Evolutionary conservation across 1,140 invertebrate genomes (phyloP).

Genomic region (Drosophila equinoxialis): DNA sequence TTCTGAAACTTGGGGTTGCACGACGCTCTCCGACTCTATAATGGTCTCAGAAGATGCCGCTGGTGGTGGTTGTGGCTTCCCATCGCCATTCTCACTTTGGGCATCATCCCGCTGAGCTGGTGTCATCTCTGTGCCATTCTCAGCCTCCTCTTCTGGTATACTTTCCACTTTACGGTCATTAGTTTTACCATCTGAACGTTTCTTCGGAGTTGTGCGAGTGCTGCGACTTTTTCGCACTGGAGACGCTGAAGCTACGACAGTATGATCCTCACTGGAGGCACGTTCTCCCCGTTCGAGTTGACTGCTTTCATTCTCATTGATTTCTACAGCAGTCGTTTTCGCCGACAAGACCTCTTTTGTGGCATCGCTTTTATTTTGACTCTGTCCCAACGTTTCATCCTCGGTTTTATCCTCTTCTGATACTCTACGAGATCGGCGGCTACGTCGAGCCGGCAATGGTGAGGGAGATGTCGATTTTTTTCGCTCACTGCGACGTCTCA

Average conservation of each 20-base stretch:
- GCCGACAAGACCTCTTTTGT: slow-evolving; percentile 10
- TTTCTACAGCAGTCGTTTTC: slow-evolving; percentile 42
- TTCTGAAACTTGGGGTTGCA: background rate
- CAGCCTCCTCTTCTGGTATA: slow-evolving; percentile 66
- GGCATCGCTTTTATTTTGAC: slow-evolving; percentile 53
- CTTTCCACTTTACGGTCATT: slow-evolving; percentile 62
- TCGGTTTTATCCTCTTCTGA: slow-evolving; percentile 65
- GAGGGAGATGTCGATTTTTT: slow-evolving; percentile 78
- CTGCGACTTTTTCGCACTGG: slow-evolving; percentile 69
- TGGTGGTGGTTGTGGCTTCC: slow-evolving; percentile 7
- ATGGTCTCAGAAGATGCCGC: background rate
- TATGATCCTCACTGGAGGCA: slow-evolving; percentile 63
- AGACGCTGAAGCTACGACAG: slow-evolving; percentile 34
- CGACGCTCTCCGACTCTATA: slow-evolving; percentile 1
- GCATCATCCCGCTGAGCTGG: background rate
- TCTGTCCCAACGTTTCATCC: slow-evolving; percentile 39
- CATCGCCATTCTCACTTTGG: slow-evolving; percentile 18
- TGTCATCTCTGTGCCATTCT: slow-evolving; percentile 49
- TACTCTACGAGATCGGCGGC: slow-evolving; percentile 63
- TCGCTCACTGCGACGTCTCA: slow-evolving; percentile 79
- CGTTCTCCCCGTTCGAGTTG: slow-evolving; percentile 28
- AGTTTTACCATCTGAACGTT: slow-evolving; percentile 49
- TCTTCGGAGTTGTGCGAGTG: slow-evolving; percentile 66
- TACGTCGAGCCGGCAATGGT: slow-evolving; percentile 67
- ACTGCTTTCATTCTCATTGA: slow-evolving; percentile 37